These are phyloP conservation scores for Cydia strobilella DNA, from an alignment of 1,140 invertebrate genomes.

Conservation along the genomic window DNA sequence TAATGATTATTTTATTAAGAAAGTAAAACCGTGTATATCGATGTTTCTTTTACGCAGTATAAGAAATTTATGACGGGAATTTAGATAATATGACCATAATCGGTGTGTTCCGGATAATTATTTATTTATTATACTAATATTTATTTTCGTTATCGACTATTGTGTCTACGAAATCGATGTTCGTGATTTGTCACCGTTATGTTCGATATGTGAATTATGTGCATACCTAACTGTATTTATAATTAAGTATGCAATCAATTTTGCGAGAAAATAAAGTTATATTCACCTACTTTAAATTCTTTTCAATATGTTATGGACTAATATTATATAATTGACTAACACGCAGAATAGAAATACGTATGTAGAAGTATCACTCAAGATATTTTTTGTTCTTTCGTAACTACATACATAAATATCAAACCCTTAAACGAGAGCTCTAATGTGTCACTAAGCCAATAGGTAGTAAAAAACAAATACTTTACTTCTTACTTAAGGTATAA, in stretches of 20 bases:
- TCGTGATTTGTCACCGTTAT: constrained; percentile 27
- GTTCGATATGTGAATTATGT: constrained; percentile 6
- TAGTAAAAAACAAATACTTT: too few species aligned
- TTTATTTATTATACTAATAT: constrained; percentile 32
- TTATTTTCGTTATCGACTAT: constrained; percentile 29
- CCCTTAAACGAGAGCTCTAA: too few species aligned
- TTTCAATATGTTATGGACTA: too few species aligned
- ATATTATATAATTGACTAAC: too few species aligned
- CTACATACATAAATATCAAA: too few species aligned
- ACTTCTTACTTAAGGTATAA: too few species aligned
- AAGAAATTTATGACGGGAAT: constrained; percentile 24
- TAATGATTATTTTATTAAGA: constrained; percentile 58
- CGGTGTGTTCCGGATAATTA: constrained; percentile 29
- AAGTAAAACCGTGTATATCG: constrained; percentile 40
- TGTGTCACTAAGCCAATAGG: too few species aligned
- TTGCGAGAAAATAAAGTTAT: not conserved
- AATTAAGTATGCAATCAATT: not conserved
- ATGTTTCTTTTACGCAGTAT: constrained; percentile 33
- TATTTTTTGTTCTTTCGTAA: too few species aligned
- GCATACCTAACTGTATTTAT: not conserved
- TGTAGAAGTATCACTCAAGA: too few species aligned
- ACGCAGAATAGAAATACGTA: too few species aligned
- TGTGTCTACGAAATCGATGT: constrained; percentile 18
- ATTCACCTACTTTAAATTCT: too few species aligned
- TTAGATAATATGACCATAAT: constrained; percentile 28